Evolutionary conservation across 2,888 invertebrate species (phyloP).

Genomic region (Exocentrus adspersus): DNA sequence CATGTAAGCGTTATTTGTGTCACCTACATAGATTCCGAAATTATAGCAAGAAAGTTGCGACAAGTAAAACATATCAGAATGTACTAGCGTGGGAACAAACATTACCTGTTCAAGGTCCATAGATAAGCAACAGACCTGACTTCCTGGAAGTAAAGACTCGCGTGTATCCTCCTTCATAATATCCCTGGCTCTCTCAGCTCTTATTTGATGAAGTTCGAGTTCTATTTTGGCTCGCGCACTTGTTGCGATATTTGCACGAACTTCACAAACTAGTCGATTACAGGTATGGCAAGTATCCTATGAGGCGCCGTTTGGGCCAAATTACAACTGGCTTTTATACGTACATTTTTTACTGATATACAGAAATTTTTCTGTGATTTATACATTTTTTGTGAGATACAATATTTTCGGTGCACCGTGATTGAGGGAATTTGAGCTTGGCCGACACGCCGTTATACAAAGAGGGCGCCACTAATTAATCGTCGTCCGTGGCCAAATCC

Average conservation of each 20-base stretch:
- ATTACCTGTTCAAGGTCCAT: conserved; percentile 7
- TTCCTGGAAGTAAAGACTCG: no score
- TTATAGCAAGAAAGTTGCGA: conserved; percentile 5
- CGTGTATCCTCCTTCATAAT: no score
- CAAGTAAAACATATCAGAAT: conserved; percentile 9
- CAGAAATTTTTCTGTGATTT: no score
- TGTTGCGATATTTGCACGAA: background rate
- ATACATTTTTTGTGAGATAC: no score
- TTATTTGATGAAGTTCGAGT: background rate
- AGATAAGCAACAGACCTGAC: no score
- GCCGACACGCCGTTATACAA: no score
- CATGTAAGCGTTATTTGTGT: background rate
- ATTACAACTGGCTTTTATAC: no score
- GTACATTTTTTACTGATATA: no score
- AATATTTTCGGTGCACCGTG: no score
- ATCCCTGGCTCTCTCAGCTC: background rate
- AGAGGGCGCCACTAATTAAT: no score
- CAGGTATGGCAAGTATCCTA: background rate
- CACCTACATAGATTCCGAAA: background rate
- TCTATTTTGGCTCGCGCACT: background rate
- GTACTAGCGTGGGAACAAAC: conserved; percentile 8
- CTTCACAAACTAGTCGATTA: background rate
- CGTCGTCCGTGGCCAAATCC: no score
- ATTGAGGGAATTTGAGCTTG: no score
- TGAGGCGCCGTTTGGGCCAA: background rate